phyloP scores from a whole-genome alignment of 2,888 invertebrate species.

The Himalopsyche kuldschensis region DNA sequence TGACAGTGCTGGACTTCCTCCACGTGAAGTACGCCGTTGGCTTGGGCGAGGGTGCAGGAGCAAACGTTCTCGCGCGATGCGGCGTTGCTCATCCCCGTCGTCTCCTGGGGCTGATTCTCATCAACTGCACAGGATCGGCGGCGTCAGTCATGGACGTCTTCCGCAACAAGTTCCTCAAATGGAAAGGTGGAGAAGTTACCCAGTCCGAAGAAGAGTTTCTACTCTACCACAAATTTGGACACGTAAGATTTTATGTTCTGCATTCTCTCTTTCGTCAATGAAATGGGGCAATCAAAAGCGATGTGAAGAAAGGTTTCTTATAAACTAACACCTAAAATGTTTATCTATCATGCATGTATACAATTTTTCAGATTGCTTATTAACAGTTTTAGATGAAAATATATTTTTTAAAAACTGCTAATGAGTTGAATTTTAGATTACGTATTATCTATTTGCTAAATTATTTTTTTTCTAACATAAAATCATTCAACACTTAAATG shows the following conservation, averaged over 20 bases:
- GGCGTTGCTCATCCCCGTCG: conserved; percentile 80
- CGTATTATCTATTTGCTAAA: too few relatives aligned
- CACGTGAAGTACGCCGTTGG: conserved; percentile 83
- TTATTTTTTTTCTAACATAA: too few relatives aligned
- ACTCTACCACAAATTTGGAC: conserved; percentile 88
- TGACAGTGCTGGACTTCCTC: conserved; percentile 78
- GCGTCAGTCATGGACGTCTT: conserved; percentile 85
- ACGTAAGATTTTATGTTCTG: conserved; percentile 66
- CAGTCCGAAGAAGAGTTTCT: conserved; percentile 87
- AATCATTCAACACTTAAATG: too few relatives aligned
- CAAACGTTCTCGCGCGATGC: conserved; percentile 82
- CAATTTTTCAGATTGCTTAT: too few relatives aligned
- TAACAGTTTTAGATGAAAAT: neutral
- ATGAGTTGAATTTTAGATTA: too few relatives aligned
- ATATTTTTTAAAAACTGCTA: too few relatives aligned
- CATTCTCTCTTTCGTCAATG: neutral
- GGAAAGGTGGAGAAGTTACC: conserved; percentile 82
- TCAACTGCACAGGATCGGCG: conserved; percentile 86
- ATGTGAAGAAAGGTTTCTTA: neutral
- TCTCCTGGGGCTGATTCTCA: conserved; percentile 77
- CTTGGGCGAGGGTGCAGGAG: conserved; percentile 86
- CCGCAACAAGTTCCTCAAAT: conserved; percentile 81
- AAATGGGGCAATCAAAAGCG: neutral
- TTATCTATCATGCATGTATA: too few relatives aligned
- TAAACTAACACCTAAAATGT: too few relatives aligned